Conservation (phyloP, 2,113 vertebrate species). For the Anolis sagrei region DNA sequence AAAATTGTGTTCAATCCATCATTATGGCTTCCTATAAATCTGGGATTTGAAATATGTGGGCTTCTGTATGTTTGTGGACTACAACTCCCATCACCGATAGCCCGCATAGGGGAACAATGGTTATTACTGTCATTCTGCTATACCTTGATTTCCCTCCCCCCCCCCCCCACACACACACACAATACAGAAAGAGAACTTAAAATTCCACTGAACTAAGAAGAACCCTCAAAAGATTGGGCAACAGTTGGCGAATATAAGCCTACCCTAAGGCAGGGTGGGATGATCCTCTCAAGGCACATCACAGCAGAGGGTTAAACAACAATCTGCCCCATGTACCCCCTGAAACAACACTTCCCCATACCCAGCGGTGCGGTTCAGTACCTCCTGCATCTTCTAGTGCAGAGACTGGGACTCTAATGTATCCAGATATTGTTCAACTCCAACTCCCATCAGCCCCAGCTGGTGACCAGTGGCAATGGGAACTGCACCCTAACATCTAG, state of each 20-base stretch:
- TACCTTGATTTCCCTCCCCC: no score
- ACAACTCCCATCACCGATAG: background rate
- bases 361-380: no score
- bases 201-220: no score
- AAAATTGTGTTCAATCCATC: background rate
- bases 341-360: no score
- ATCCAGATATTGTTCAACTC: background rate
- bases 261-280: no score
- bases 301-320: no score
- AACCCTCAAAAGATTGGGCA: no score
- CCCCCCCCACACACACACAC: no score
- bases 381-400: no score
- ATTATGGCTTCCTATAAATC: background rate
- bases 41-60: background rate
- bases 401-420: background rate
- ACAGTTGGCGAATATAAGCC: no score
- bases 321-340: no score
- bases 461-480: background rate
- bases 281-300: no score
- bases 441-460: background rate
- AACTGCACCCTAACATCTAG: background rate
- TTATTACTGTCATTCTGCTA: background rate
- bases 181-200: background rate
- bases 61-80: background rate
- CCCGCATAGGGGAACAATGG: background rate